phyloP scores from a whole-genome alignment of 2,113 vertebrate species.

The Rhinichthys klamathensis region DNA sequence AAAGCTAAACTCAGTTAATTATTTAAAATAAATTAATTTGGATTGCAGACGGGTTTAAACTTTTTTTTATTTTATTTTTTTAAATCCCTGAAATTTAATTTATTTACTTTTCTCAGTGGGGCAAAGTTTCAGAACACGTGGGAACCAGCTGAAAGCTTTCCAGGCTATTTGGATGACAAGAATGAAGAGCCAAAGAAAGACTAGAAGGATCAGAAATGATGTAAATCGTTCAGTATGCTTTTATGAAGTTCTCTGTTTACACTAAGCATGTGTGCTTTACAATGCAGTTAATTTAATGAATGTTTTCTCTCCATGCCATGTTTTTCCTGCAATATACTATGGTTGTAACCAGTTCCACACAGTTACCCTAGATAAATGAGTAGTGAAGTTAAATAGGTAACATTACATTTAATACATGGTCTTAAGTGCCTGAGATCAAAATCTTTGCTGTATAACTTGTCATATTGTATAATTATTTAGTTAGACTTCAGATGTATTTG shows the following conservation, averaged over 20 bases:
- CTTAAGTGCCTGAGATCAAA: background rate
- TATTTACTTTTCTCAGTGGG: constrained; percentile 47
- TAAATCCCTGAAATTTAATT: too few species aligned
- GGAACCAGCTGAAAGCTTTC: constrained; percentile 59
- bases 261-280: background rate
- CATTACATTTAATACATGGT: background rate
- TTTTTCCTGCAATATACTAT: background rate
- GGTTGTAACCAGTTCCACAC: background rate
- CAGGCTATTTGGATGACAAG: constrained; percentile 38
- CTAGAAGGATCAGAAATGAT: background rate
- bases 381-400: background rate
- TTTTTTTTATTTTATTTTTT: too few species aligned
- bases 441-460: background rate
- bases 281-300: constrained; percentile 9
- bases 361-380: background rate
- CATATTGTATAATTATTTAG: background rate
- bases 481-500: background rate
- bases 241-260: background rate
- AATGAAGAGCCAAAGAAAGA: background rate
- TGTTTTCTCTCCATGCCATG: background rate
- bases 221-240: background rate
- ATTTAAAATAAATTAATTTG: too few species aligned
- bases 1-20: too few species aligned
- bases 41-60: too few species aligned
- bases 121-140: constrained; percentile 61